These are phyloP conservation scores for Drosophila nasuta DNA, from an alignment of 1,140 invertebrate species.

Conservation along the genomic window DNA sequence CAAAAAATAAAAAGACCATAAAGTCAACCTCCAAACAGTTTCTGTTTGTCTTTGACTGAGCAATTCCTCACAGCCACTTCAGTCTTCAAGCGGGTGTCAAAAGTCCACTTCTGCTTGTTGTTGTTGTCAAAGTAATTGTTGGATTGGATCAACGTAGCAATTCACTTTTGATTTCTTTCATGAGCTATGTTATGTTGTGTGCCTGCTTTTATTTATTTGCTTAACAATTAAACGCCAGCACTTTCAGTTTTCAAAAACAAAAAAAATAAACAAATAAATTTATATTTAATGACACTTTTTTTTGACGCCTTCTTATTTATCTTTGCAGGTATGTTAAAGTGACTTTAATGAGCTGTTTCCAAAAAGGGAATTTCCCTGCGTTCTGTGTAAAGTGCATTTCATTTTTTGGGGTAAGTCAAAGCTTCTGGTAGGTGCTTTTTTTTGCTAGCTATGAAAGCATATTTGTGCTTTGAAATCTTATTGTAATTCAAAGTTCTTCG, in stretches of 20 bases:
- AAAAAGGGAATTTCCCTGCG: neutral
- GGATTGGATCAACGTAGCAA: slow-evolving; percentile 23
- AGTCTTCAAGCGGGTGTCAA: slow-evolving; percentile 50
- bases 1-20: slow-evolving; percentile 10
- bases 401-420: slow-evolving; percentile 9
- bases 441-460: too few species aligned
- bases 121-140: slow-evolving; percentile 17
- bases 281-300: slow-evolving; percentile 66
- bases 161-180: slow-evolving; percentile 31
- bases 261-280: slow-evolving; percentile 26
- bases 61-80: slow-evolving; percentile 17
- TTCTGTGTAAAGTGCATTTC: neutral
- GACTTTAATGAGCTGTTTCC: slow-evolving; percentile 1
- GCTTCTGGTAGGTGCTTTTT: neutral
- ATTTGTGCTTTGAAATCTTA: slow-evolving; percentile 31
- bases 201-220: slow-evolving; percentile 56
- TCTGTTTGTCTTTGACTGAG: slow-evolving; percentile 43
- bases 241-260: slow-evolving; percentile 48
- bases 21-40: slow-evolving; percentile 30
- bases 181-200: neutral
- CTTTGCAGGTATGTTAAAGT: slow-evolving; percentile 64
- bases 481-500: neutral
- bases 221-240: slow-evolving; percentile 57
- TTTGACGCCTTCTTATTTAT: slow-evolving; percentile 36
- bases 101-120: slow-evolving; percentile 25